These are phyloP conservation scores for Hyppa rectilinea DNA, from an alignment of 2,888 invertebrate genomes.

Conservation along the genomic window DNA sequence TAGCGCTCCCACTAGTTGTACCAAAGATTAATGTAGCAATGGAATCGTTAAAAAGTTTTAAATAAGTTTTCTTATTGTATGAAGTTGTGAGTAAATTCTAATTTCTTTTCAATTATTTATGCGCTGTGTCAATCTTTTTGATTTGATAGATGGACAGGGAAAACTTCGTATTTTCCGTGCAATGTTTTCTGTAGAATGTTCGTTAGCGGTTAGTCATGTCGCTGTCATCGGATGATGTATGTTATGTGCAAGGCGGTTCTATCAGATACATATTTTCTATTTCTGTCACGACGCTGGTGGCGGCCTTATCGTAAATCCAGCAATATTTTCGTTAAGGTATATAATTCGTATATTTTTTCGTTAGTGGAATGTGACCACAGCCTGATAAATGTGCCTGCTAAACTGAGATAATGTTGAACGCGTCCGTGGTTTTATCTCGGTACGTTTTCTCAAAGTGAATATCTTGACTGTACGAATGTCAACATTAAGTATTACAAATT, in stretches of 20 bases:
- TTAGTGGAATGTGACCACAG: conserved; percentile 75
- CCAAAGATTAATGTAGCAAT: conserved; percentile 22
- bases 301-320: conserved; percentile 76
- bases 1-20: conserved; percentile 2
- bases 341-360: conserved; percentile 80
- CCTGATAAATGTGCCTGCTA: conserved; percentile 73
- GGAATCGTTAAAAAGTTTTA: background rate
- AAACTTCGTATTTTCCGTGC: conserved; percentile 54
- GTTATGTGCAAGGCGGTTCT: conserved; percentile 77
- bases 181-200: conserved; percentile 66
- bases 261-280: conserved; percentile 85
- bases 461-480: conserved; percentile 61
- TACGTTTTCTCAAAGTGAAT: conserved; percentile 58
- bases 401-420: conserved; percentile 68
- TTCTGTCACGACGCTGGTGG: conserved; percentile 85
- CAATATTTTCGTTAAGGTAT: conserved; percentile 80
- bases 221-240: conserved; percentile 81
- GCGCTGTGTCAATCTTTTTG: conserved; percentile 20
- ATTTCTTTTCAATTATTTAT: conserved; percentile 40
- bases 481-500: conserved; percentile 66
- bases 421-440: conserved; percentile 52
- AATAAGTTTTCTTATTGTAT: background rate
- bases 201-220: conserved; percentile 76
- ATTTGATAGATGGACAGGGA: conserved; percentile 27
- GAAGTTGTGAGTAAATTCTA: conserved; percentile 7